Percentiles rank a stretch among this genome's conserved stretches.
Evolutionary conservation across 2,113 vertebrate genomes (phyloP).

Genomic region (Oryzias melastigma): DNA sequence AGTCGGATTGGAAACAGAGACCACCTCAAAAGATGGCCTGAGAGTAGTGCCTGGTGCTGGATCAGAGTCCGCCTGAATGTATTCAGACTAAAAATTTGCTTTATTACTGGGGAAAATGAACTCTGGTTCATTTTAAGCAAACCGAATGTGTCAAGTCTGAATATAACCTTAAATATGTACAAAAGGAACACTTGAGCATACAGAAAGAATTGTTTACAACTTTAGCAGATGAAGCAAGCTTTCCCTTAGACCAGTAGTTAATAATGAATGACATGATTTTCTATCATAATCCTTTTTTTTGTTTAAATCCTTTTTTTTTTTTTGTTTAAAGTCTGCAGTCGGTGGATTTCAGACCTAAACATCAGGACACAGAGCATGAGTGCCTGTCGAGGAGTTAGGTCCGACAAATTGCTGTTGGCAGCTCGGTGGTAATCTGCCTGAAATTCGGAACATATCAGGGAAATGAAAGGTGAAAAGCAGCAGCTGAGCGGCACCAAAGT

Average conservation of each 20-base stretch:
- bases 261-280: slow-evolving; percentile 20
- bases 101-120: no score
- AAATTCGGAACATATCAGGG: slow-evolving; percentile 48
- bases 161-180: no score
- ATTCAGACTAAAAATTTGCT: no score
- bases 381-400: neutral
- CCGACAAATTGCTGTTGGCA: slow-evolving; percentile 32
- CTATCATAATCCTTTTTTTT: neutral
- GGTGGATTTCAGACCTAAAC: slow-evolving; percentile 15
- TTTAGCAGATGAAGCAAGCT: neutral
- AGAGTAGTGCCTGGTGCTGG: no score
- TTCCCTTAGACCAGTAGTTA: slow-evolving; percentile 24
- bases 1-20: no score
- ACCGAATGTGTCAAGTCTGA: no score
- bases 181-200: no score
- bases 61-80: no score
- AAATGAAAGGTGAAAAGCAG: slow-evolving; percentile 50
- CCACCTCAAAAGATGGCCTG: no score
- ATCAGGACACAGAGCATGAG: slow-evolving; percentile 12
- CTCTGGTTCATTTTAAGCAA: no score
- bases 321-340: neutral
- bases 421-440: slow-evolving; percentile 38
- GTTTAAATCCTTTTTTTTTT: neutral
- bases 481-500: slow-evolving; percentile 50
- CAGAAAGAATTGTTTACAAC: neutral